Base-by-base conservation (phyloP, 2,797 vertebrate species). In the Gallinago nigripennis region DNA sequence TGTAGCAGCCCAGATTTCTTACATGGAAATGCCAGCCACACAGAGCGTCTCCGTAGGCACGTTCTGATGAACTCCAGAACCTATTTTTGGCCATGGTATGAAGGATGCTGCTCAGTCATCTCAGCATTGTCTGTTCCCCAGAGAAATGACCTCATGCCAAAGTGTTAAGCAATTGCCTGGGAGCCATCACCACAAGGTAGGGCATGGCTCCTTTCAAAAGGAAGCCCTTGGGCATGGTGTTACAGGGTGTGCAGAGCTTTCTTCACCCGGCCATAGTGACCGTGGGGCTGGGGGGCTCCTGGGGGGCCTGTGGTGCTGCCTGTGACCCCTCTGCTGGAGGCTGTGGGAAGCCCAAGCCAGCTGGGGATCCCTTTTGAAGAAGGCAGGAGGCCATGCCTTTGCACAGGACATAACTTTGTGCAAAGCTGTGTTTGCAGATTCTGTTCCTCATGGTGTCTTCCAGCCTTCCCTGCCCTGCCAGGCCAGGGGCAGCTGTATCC, bases 261-360 rank as follows among this genome's bases (percentile, higher is more conserved):
- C 37, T 71, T 78, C 16, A 41, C 37, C 31, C 2, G 1, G 2
- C 2, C 1, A 2, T 45, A 24, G 24, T 17, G 25, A 61, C 25
- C 46, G 27, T 66, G 48, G 60, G 60, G 16, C 56, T 15, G 64
- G 18, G 37, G 39, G 30, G 5, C 45, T 68, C 35, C 61, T 7
- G 41, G 3, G 3, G 18, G 15, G 15, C 27, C 53, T 7, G 9
- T 61, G 33, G 10, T 63, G 66, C 21, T 77, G 30, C 28, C 33
- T 8, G 1, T 23, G 14, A 66, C 24, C 45, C 13, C 10, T 82
- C 46, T 89, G 60, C 33, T 54, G 50, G 58, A n/a, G 57, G 35
- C 51, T 70, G 27, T 6, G 57, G 37, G 60, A 83, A 64, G 25
- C 16, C 45, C 53, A 83, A 11, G 20, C 37, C 18, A 41, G 20